Evolutionary conservation across 1,140 invertebrate genomes (phyloP), one percentile per base, ranked within the genome.

Genomic region (Sycophila sp.): DNA sequence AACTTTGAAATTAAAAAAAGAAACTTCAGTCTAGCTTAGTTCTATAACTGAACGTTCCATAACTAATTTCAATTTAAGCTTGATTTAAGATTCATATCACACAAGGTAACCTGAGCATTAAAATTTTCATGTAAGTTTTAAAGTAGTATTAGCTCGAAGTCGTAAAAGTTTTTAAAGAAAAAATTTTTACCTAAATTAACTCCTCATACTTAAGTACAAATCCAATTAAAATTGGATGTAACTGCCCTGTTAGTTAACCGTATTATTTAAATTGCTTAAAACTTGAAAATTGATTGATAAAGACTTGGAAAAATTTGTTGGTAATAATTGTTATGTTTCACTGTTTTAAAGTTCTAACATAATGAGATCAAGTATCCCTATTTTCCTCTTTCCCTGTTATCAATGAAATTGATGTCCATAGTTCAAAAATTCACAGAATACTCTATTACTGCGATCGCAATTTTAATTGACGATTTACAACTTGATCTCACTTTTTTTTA

Each of bases 61-160:
- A 49, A 19, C 8, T 24, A 26, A 34, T 19, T 56, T 30, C 38
- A 42, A 28, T 15, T 19, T 45, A 13, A 22, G 55, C 24, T 56
- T 40, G 19, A 55, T 55, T 40, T 7, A 47, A 58, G 34, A 10
- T 26, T 2, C 11, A 38, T 49, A 49, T 59, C 49, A 40, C 22
- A 15, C 10, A 38, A 65, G 22, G 28, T 51, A 49, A 51, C 32
- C 32, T 51, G 42, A 63, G 30, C 36, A 63, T 49, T 63, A 36
- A 15, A 55, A 45, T 26, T 28, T 30, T 56, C 38, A 55, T 34
- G n/a, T 55, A 55, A 28, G 7, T 55, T 32, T 55, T 30, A 26
- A 32, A 55, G 34, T 10, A n/a, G n/a, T 42, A 42, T 15, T 10
- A 42, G 6, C 40, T 28, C 30, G n/a, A 55, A 10, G 19, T 24